Conservation (phyloP, 2,797 vertebrate species). For the Pseudotriccus pelzelni region DNA sequence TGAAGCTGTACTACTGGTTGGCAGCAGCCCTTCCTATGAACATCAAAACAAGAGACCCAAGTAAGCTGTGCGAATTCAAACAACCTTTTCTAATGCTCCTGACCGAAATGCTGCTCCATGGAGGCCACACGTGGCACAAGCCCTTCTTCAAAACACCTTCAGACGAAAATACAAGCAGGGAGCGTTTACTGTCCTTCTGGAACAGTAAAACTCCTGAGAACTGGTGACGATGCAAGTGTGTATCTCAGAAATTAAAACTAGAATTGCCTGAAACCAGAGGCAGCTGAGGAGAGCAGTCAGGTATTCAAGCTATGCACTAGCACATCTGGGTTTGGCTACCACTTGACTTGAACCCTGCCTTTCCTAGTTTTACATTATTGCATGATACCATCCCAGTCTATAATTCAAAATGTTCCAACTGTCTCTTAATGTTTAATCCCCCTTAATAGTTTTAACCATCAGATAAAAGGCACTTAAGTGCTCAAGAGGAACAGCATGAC, state of each 20-base stretch:
- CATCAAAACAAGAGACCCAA: background rate
- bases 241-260: background rate
- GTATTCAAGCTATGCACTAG: background rate
- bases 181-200: background rate
- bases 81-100: background rate
- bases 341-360: background rate
- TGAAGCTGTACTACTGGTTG: background rate
- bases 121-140: background rate
- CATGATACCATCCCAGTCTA: rapidly evolving
- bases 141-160: background rate
- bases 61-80: background rate
- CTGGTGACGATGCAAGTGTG: background rate
- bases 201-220: background rate
- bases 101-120: background rate
- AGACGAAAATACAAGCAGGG: background rate
- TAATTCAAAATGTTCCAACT: background rate
- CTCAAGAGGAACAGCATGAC: background rate
- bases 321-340: background rate
- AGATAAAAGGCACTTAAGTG: background rate
- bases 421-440: background rate
- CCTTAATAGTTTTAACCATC: background rate
- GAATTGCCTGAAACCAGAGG: background rate
- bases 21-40: background rate
- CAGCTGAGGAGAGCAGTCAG: background rate
- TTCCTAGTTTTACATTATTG: background rate